These are phyloP conservation scores for Plestiodon gilberti DNA, from an alignment of 2,113 vertebrate genomes.

Conservation along the genomic window DNA sequence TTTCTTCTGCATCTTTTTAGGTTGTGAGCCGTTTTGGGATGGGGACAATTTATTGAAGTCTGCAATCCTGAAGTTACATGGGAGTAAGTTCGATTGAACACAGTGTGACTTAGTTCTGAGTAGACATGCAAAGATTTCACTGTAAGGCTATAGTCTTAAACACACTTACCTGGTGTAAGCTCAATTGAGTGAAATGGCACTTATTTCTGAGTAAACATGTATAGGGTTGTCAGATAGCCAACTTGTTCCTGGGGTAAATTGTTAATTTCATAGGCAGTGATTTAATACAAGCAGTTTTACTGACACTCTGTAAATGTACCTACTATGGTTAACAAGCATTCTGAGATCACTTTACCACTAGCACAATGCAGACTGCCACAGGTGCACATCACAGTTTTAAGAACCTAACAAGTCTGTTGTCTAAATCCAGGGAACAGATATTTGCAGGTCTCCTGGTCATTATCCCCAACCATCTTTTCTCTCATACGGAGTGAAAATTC, in stretches of 20 bases:
- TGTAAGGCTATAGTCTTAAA: too few species aligned
- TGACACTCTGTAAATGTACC: not conserved
- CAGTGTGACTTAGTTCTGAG: too few species aligned
- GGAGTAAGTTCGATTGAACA: too few species aligned
- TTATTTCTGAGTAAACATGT: too few species aligned
- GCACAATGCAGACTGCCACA: not conserved
- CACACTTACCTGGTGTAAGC: too few species aligned
- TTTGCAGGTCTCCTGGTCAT: not conserved
- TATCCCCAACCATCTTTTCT: not conserved
- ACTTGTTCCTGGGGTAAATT: not conserved
- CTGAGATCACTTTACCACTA: not conserved
- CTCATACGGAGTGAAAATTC: not conserved
- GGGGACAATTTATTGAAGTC: too few species aligned
- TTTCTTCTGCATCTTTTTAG: too few species aligned
- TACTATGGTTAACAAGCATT: not conserved
- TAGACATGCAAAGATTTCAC: too few species aligned
- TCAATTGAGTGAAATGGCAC: too few species aligned
- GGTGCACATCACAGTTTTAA: not conserved
- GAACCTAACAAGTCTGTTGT: not conserved
- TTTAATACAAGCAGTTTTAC: not conserved
- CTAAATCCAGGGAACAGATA: not conserved
- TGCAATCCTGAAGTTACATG: too few species aligned
- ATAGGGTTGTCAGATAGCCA: not conserved
- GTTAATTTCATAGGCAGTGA: not conserved
- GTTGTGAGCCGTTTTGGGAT: too few species aligned